Conservation (phyloP, 1,140 invertebrate genomes). For the Calliphora vicina region DNA sequence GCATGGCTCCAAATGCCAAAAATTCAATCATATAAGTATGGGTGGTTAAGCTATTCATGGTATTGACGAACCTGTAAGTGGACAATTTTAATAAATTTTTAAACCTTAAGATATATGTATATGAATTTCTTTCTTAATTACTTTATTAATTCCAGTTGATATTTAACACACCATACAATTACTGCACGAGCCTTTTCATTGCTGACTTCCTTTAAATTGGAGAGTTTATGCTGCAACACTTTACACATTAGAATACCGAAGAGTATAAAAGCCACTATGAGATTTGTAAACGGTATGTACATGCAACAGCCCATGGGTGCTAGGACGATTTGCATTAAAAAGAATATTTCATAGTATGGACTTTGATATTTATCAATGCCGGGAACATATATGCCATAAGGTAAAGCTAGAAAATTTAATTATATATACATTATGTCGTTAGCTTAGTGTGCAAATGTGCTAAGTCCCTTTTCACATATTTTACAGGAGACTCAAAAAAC, state of each 20-base stretch:
- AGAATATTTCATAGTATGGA: slow-evolving; percentile 56
- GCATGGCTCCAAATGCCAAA: slow-evolving; percentile 54
- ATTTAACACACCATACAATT: slow-evolving; percentile 51
- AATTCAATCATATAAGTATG: slow-evolving; percentile 55
- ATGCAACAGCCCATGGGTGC: slow-evolving; percentile 59
- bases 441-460: too few species aligned
- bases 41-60: slow-evolving; percentile 50
- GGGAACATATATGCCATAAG: slow-evolving; percentile 55
- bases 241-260: slow-evolving; percentile 54
- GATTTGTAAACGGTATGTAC: slow-evolving; percentile 57
- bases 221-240: slow-evolving; percentile 50
- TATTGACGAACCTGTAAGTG: slow-evolving; percentile 45
- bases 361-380: slow-evolving; percentile 51
- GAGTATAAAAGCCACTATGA: slow-evolving; percentile 54
- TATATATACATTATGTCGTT: too few species aligned
- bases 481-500: too few species aligned
- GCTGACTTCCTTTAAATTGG: slow-evolving; percentile 40
- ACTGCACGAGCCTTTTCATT: slow-evolving; percentile 38
- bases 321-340: slow-evolving; percentile 52
- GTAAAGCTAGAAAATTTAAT: slow-evolving; percentile 47
- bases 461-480: too few species aligned
- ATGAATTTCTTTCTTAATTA: background rate
- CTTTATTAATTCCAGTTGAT: slow-evolving; percentile 50
- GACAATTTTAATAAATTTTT: background rate
- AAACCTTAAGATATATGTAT: too few species aligned